These are phyloP conservation scores for Dryobates pubescens DNA, from an alignment of 2,797 vertebrate species.

Conservation along the genomic window DNA sequence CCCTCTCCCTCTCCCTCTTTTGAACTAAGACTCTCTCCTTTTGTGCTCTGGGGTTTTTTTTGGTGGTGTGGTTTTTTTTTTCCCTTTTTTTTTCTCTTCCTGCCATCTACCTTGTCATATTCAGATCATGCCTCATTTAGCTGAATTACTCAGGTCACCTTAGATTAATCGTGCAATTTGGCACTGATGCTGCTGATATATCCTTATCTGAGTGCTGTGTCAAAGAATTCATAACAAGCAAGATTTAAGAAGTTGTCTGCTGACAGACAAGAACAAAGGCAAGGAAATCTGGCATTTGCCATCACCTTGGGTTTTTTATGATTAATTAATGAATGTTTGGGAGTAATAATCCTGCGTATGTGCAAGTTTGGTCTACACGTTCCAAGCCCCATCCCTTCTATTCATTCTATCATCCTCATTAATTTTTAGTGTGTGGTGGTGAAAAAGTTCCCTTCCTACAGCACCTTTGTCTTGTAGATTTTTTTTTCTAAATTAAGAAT, in stretches of 20 bases:
- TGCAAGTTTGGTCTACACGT: conserved; percentile 8
- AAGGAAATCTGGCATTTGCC: conserved; percentile 4
- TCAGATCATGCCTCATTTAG: conserved; percentile 58
- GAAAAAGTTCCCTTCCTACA: neutral
- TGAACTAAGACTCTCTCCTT: neutral
- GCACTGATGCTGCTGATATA: conserved; percentile 2
- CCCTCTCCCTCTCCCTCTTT: neutral
- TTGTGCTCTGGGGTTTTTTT: neutral
- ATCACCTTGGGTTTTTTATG: neutral
- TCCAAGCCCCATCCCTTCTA: neutral
- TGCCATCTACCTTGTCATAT: conserved; percentile 31
- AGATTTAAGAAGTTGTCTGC: conserved; percentile 13
- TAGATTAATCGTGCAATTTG: conserved; percentile 60
- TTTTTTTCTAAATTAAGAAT: neutral
- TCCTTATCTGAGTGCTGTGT: neutral
- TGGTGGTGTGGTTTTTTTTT: neutral
- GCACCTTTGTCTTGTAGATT: neutral
- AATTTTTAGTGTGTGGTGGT: neutral
- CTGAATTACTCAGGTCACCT: conserved; percentile 60
- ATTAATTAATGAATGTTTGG: neutral
- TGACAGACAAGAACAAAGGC: neutral
- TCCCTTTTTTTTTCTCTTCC: neutral
- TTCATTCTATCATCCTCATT: conserved; percentile 1
- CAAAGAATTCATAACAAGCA: conserved; percentile 17
- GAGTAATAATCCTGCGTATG: neutral